Evolutionary conservation across 1,140 invertebrate genomes (phyloP), one percentile per base, ranked within the genome.

Genomic region (Zeugodacus cucurbitae): DNA sequence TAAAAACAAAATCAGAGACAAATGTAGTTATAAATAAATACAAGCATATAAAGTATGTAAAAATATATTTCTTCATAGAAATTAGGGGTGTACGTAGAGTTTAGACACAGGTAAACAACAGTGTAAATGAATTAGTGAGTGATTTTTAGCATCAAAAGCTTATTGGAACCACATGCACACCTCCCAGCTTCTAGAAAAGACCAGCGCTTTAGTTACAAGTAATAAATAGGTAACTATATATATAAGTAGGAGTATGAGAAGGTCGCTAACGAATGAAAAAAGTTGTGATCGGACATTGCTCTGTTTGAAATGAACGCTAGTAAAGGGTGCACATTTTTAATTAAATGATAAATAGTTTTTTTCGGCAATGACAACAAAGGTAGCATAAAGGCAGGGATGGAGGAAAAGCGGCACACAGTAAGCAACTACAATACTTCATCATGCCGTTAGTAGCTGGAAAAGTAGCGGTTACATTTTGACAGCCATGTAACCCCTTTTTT

Each of bases 311-410:
- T 29, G 48, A 82, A 48, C 29, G 48, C 74, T 26, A 48, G n/a
- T 41, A 54, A 82, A 64, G 86, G 86, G 86, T 87, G 54, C 22
- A 44, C n/a, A 64, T 58, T 87, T 87, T 87, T 87, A 87, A 58
- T 87, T 87, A 87, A 87, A 87, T 87, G 86, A 87, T 87, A 34
- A 87, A 87, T 64, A 87, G 59, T 64, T 37, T 48, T 29, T 48
- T 48, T 6, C 74, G 74, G 44, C 74, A 54, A 48, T 82, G 74
- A 82, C 41, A 78, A 37, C 37, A 10, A 48, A 48, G 37, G 74
- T 82, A 82, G n/a, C 41, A 82, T 22, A 1, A 82, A 82, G 41
- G 29, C 17, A 82, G n/a, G 17, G 64, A n/a, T n/a, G 8, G n/a
- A 62, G n/a, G 22, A 70, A 70, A 70, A 1, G 14, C 32, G 3